Evolutionary conservation across 2,888 invertebrate genomes (phyloP), one percentile per base, ranked within the genome.

Genomic region (Agrotis puta): DNA sequence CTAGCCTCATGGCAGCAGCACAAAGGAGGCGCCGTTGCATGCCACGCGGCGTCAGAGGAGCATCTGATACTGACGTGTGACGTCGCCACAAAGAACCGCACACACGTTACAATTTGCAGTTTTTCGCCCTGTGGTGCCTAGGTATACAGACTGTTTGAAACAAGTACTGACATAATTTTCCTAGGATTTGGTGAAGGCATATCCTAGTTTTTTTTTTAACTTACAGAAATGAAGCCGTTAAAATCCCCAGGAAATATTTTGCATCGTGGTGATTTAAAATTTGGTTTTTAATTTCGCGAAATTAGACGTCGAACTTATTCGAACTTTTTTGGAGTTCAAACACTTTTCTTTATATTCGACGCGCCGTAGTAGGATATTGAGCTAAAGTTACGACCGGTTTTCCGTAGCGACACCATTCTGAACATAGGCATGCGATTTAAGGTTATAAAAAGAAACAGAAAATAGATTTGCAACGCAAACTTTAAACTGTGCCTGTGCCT

Each of bases 31-130:
- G 47, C 5, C 51, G 77, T 53, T 66, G 71, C 78, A 50, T 81
- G 66, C 54, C 45, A 45, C n/a, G 11, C 70, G 74, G 79, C 70
- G 82, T 70, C 79, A 82, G 33, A 64, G 50, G 13, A 45, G 51
- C 66, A 68, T 53, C 83, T 79, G 80, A 67, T 80, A 70, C 74
- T 83, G 88, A 88, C 86, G 76, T 59, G 45, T 87, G 88, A 86
- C 81, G 85, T 67, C 68, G 74, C 75, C 85, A 88, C 88, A 88
- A 88, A 88, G 85, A 73, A 64, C 56, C n/a, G 2, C n/a, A 56
- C 56, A 56, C 39, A 56, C 61, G 70, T 63, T 63, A 83, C 81
- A 83, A 70, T 81, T 77, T 80, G 64, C 70, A 83, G 77, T 80
- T 83, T 80, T 77, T 70, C 75, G 53, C 66, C 63, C 73, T 77